Conservation (phyloP, 2,113 vertebrate species). For the Mastomys coucha region DNA sequence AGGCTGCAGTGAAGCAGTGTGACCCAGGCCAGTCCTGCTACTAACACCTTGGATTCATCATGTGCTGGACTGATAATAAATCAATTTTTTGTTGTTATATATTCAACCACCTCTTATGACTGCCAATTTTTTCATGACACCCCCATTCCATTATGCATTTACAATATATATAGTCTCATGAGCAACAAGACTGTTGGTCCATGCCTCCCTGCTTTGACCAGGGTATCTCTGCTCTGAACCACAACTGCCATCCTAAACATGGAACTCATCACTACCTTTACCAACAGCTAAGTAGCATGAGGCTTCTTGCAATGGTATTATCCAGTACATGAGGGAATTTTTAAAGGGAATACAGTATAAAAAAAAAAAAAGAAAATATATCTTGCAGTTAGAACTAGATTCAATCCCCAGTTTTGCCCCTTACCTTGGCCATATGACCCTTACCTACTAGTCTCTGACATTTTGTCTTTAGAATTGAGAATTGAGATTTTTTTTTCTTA, state of each 20-base stretch:
- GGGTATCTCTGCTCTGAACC: not conserved
- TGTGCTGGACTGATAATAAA: not conserved
- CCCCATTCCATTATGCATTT: not conserved
- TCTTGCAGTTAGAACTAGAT: not conserved
- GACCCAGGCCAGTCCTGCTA: not conserved
- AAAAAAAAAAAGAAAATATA: not conserved
- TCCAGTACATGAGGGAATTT: not conserved
- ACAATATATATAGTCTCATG: not conserved
- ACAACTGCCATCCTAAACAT: not conserved
- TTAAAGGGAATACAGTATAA: not conserved
- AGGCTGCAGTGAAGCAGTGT: not conserved
- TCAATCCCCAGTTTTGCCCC: not conserved
- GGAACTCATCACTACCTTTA: not conserved
- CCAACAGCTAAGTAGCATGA: not conserved
- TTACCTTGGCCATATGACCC: not conserved
- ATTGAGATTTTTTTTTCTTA: not conserved
- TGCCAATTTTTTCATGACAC: not conserved
- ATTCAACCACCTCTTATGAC: not conserved
- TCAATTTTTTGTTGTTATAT: not conserved
- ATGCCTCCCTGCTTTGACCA: not conserved
- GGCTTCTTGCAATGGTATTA: not conserved
- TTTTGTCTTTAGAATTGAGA: constrained; percentile 27
- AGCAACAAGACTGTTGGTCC: not conserved
- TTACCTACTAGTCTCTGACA: not conserved
- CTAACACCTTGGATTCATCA: not conserved